Evolutionary conservation across 1,140 invertebrate genomes (phyloP).

Genomic region (Holotrichia oblita): DNA sequence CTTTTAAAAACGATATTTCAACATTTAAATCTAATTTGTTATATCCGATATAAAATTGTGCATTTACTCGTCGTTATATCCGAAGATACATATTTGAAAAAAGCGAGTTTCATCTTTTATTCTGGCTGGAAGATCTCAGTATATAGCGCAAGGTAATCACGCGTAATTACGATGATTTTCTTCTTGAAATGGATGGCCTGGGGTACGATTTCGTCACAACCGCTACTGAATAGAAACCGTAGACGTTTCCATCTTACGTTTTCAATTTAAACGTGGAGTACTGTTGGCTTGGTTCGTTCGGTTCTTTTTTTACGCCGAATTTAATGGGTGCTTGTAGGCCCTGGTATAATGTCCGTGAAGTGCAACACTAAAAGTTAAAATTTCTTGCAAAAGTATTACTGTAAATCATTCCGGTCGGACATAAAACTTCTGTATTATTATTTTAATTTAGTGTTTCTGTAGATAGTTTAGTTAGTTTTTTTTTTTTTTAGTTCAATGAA

Average conservation of each 20-base stretch:
- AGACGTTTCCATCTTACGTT: not conserved
- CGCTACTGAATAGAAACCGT: not conserved
- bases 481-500: not conserved
- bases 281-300: not conserved
- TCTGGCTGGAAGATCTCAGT: not conserved
- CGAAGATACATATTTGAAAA: not conserved
- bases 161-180: slow-evolving; percentile 1
- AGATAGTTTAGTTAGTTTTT: not conserved
- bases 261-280: not conserved
- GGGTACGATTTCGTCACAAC: not conserved
- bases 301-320: not conserved
- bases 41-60: not conserved
- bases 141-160: not conserved
- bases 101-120: too few species aligned
- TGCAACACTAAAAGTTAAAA: not conserved
- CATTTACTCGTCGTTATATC: not conserved
- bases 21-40: too few species aligned
- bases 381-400: not conserved
- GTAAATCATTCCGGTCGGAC: too few species aligned
- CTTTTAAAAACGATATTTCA: not conserved
- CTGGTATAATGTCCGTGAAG: not conserved
- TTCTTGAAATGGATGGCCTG: slow-evolving; percentile 8
- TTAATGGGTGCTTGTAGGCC: not conserved
- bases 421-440: not conserved
- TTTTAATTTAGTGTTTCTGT: not conserved